Base-by-base conservation (phyloP, 53 echinoderm and acorn worm genomes). In the Arbacia lixula region DNA sequence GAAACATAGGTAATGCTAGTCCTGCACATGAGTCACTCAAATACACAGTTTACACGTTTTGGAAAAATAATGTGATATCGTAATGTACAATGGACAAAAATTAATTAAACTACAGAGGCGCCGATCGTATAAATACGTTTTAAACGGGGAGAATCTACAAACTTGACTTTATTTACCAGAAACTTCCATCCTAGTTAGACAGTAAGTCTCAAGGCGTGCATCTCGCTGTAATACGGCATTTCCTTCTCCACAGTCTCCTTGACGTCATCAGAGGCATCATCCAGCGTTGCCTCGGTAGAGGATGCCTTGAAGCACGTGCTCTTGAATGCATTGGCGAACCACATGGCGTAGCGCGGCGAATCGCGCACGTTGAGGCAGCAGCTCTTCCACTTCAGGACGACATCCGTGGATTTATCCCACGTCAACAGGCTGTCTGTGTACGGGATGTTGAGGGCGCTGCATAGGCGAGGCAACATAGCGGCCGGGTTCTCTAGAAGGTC, bases 321-420 rank as follows among this genome's bases (percentile, higher is more conserved):
- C 50, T 81, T 81, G 42, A 81, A 63, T 9, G 82, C 82, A 34
- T 63, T 63, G 29, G 30, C n/a, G 49, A 81, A 63, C 63, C 62
- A 81, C 82, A 81, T 63, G 64, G 49, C 64, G 33, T 63, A 63
- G 25, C 82, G 37, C 1, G 62, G 63, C 4, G 82, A 8, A 17
- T 63, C 64, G 14, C 29, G 62, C 29, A 81, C 33, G 41, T 81
- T 63, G 30, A 49, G 31, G 42, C 82, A 81, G 49, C 34, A 33
- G 82, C 64, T 61, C 49, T 81, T 62, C 82, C 82, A 81, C 64
- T 81, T 81, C 42, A 63, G 12, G 30, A 81, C 64, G 49, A 81
- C 51, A 30, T 81, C 82, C 24, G 64, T 42, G 9, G 82, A 81
- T 17, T 43, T 42, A 12, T 81, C 82, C 82, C 82, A 81, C 32